Conservation (phyloP, 2,113 vertebrate species). For the Sphaerodactylus townsendi region DNA sequence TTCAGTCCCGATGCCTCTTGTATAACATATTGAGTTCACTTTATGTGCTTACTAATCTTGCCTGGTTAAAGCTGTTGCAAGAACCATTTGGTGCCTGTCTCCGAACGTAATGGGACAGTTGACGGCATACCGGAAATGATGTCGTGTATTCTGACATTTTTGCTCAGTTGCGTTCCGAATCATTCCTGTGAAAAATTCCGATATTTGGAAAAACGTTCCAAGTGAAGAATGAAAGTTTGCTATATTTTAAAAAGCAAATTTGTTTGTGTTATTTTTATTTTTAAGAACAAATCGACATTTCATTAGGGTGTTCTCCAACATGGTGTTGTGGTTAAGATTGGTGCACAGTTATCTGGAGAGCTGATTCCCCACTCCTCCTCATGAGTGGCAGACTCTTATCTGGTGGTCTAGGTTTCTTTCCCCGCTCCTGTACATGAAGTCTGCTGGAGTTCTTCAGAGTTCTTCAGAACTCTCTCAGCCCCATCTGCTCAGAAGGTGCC, state of each 20-base stretch:
- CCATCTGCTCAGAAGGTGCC: too few relatives aligned
- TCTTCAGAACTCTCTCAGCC: too few relatives aligned
- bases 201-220: constrained; percentile 20
- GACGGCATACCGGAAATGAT: not conserved
- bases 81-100: not conserved
- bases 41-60: not conserved
- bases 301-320: too few relatives aligned
- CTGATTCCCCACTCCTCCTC: too few relatives aligned
- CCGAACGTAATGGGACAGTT: constrained; percentile 2
- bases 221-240: not conserved
- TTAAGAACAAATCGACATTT: not conserved
- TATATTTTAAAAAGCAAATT: not conserved
- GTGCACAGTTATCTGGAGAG: too few relatives aligned
- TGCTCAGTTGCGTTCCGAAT: not conserved
- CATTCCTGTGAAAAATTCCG: not conserved
- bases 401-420: too few relatives aligned
- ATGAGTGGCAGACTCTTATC: too few relatives aligned
- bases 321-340: too few relatives aligned
- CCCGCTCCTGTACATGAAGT: too few relatives aligned
- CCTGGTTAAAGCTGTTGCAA: not conserved
- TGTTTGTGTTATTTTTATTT: not conserved
- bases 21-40: not conserved
- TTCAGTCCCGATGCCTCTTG: not conserved
- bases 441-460: too few relatives aligned
- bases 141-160: not conserved